Percentiles rank a stretch among this genome's conserved stretches.
Evolutionary conservation across 2,797 vertebrate genomes (phyloP).

Genomic region (Limosa lapponica): DNA sequence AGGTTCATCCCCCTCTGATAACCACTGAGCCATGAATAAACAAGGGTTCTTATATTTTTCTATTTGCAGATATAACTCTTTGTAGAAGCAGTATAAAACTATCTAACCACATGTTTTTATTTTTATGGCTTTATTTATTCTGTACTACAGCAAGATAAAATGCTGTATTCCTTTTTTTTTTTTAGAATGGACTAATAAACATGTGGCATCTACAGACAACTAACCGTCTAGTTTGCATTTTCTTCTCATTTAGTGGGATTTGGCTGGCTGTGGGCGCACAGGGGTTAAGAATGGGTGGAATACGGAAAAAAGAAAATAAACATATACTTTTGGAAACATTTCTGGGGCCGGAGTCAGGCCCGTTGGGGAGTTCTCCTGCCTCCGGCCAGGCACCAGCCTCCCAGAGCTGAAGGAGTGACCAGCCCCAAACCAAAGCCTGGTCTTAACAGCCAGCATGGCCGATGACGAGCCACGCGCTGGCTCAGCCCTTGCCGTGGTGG

Average conservation of each 20-base stretch:
- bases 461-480: fast-evolving
- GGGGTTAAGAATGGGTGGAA: neutral
- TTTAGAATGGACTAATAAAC: slow-evolving; percentile 55
- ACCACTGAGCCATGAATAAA: slow-evolving; percentile 71
- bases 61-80: slow-evolving; percentile 35
- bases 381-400: too few relatives aligned
- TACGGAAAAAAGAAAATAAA: too few relatives aligned
- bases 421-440: neutral
- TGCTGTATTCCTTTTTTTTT: slow-evolving; percentile 21
- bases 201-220: neutral
- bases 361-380: neutral
- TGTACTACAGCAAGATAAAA: slow-evolving; percentile 31
- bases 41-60: slow-evolving; percentile 62
- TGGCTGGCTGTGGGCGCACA: neutral
- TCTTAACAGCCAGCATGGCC: fast-evolving
- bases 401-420: neutral
- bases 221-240: neutral
- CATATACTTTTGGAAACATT: neutral
- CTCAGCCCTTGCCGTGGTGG: fast-evolving
- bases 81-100: slow-evolving; percentile 50
- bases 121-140: slow-evolving; percentile 68
- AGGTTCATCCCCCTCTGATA: slow-evolving; percentile 44
- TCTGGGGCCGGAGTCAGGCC: neutral
- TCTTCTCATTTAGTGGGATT: neutral
- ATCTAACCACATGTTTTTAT: slow-evolving; percentile 49